Evolutionary conservation across 2,888 invertebrate genomes (phyloP).

Genomic region (Aleiodes leptofemur): DNA sequence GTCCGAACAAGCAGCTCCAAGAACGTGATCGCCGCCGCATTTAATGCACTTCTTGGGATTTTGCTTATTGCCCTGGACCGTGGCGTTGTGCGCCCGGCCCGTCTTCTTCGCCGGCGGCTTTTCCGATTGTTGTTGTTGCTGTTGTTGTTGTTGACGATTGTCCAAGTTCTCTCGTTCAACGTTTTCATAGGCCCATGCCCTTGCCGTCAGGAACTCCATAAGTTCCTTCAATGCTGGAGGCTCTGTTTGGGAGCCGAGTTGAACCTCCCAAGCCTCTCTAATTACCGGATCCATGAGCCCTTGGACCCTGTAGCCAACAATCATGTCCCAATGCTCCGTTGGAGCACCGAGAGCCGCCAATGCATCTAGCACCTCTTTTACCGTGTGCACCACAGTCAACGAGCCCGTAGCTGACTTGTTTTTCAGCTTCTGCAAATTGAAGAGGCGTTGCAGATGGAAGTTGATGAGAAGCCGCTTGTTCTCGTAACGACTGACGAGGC

Average conservation of each 20-base stretch:
- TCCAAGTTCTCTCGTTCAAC: not conserved
- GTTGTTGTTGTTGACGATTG: too few relatives aligned
- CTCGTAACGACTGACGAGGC: too few relatives aligned
- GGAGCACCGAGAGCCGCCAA: constrained; percentile 37
- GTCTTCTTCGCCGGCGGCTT: too few relatives aligned
- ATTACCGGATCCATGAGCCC: constrained; percentile 37
- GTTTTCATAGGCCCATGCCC: constrained; percentile 39
- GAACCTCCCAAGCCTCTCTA: constrained; percentile 40
- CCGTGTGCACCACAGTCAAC: constrained; percentile 35
- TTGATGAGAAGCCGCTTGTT: too few relatives aligned
- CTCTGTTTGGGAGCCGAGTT: constrained; percentile 29
- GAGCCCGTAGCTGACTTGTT: not conserved
- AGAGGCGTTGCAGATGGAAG: too few relatives aligned
- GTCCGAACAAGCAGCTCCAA: too few relatives aligned
- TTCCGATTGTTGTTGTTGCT: too few relatives aligned
- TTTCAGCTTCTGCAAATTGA: too few relatives aligned
- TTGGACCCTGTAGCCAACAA: constrained; percentile 25
- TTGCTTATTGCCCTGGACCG: too few relatives aligned
- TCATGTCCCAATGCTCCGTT: constrained; percentile 37
- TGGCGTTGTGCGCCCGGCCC: too few relatives aligned
- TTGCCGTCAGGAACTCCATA: constrained; percentile 32
- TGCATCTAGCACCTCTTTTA: constrained; percentile 41
- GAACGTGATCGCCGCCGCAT: too few relatives aligned
- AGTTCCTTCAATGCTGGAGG: constrained; percentile 26
- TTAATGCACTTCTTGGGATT: too few relatives aligned